These are phyloP conservation scores for Atta cephalotes DNA, from an alignment of 1,140 invertebrate species.

Conservation along the genomic window DNA sequence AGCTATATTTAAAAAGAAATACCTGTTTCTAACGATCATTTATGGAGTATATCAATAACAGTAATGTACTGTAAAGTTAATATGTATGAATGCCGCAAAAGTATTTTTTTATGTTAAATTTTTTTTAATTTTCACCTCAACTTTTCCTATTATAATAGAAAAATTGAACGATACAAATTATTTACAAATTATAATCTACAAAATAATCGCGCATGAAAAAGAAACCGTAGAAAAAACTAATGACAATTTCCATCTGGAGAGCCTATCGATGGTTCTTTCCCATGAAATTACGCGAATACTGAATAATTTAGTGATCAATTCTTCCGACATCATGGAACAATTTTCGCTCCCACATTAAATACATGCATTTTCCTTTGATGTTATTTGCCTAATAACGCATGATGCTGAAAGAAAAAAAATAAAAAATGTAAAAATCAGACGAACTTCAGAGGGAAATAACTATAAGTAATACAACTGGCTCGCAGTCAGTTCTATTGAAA, in stretches of 20 bases:
- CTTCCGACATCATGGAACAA: not conserved
- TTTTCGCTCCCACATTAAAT: not conserved
- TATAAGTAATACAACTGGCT: not conserved
- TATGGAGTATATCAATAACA: too few relatives aligned
- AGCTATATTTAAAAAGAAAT: not conserved
- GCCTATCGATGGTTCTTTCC: not conserved
- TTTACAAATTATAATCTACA: too few relatives aligned
- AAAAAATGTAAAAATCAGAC: not conserved
- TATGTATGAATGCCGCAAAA: too few relatives aligned
- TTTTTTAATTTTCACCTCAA: not conserved
- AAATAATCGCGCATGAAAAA: not conserved
- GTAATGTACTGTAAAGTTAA: too few relatives aligned
- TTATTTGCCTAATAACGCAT: not conserved
- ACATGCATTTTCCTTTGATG: not conserved
- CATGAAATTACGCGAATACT: slow-evolving; percentile 10
- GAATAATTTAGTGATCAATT: not conserved
- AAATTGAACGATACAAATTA: not conserved
- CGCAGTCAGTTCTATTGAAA: not conserved
- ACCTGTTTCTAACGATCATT: too few relatives aligned
- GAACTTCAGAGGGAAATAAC: not conserved
- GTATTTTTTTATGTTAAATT: not conserved
- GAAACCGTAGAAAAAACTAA: not conserved
- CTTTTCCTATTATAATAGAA: not conserved
- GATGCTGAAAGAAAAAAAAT: not conserved
- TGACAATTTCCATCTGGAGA: not conserved